phyloP scores from a whole-genome alignment of 2,797 vertebrate species.

The Halcyon badia region DNA sequence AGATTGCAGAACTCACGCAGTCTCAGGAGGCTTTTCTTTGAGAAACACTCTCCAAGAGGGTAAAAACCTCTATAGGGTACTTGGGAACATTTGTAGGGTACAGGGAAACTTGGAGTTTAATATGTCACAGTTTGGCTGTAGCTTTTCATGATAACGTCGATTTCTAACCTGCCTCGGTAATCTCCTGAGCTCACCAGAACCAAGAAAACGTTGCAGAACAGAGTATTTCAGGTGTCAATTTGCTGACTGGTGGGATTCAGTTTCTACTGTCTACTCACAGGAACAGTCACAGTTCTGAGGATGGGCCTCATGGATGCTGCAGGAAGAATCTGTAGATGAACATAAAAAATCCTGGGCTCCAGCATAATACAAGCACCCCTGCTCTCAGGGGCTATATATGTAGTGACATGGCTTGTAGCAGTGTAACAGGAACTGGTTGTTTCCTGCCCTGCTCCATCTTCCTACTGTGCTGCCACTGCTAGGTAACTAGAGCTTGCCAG shows the following conservation, averaged over 20 bases:
- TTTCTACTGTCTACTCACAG: neutral
- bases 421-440: neutral
- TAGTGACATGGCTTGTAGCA: neutral
- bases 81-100: neutral
- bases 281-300: neutral
- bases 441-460: neutral
- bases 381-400: neutral
- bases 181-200: neutral
- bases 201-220: neutral
- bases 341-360: neutral
- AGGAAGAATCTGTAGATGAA: neutral
- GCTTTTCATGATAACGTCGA: neutral
- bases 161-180: neutral
- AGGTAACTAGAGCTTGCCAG: conserved; percentile 8
- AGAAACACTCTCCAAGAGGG: neutral
- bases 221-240: neutral
- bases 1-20: neutral
- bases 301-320: neutral
- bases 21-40: neutral
- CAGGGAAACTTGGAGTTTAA: neutral
- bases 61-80: neutral
- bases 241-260: neutral
- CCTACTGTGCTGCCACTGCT: neutral
- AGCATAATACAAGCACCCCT: neutral
- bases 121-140: neutral